These are phyloP conservation scores for Zosterops lateralis DNA, from an alignment of 2,113 vertebrate species.

Conservation along the genomic window DNA sequence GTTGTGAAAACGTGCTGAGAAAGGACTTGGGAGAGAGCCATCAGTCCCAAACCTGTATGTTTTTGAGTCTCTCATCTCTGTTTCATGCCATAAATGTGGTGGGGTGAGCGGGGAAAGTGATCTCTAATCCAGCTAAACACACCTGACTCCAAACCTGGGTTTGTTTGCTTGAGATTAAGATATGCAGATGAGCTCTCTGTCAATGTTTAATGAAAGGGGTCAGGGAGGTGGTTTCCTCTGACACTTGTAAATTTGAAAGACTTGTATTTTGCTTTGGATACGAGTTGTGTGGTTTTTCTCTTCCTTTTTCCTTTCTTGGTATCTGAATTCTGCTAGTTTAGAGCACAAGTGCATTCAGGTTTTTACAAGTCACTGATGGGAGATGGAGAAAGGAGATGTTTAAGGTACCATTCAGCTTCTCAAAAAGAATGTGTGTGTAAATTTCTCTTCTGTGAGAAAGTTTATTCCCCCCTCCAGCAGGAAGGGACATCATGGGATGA, in stretches of 20 bases:
- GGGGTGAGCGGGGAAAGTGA: background rate
- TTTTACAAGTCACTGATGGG: background rate
- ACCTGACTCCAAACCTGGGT: background rate
- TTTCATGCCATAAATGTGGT: background rate
- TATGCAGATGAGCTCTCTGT: constrained; percentile 6
- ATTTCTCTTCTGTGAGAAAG: background rate
- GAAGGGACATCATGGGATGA: background rate
- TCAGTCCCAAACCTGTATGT: background rate
- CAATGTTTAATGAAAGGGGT: constrained; percentile 60
- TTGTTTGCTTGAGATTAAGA: constrained; percentile 7
- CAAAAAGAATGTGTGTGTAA: background rate
- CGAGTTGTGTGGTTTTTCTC: background rate
- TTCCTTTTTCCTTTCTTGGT: background rate
- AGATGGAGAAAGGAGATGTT: background rate
- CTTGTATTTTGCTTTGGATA: constrained; percentile 4
- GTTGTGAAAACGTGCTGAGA: background rate
- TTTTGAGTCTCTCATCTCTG: background rate
- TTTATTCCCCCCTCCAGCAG: accelerated
- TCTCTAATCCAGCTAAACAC: background rate
- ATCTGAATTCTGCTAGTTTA: constrained; percentile 11
- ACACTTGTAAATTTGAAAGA: background rate
- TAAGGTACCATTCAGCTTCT: background rate
- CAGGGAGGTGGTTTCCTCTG: constrained; percentile 20
- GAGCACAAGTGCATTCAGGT: background rate
- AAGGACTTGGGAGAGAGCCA: background rate